These are phyloP conservation scores for Cotesia vestalis DNA, from an alignment of 1,140 invertebrate genomes.

Conservation along the genomic window DNA sequence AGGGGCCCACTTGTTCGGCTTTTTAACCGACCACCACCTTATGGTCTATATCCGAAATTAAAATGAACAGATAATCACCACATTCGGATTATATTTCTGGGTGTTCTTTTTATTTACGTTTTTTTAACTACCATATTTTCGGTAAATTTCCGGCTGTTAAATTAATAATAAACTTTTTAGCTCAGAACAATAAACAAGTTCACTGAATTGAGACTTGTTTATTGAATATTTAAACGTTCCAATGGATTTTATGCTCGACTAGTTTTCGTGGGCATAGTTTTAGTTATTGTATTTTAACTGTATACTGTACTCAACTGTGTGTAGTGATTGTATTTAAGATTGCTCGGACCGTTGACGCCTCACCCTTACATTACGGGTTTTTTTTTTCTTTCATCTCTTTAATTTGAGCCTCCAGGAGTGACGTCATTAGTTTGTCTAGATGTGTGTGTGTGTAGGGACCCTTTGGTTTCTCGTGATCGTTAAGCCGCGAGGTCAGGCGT, in stretches of 20 bases:
- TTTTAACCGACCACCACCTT: slow-evolving; percentile 45
- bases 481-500: slow-evolving; percentile 57
- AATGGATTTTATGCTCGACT: slow-evolving; percentile 21
- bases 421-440: neutral
- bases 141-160: too few species aligned
- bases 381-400: slow-evolving; percentile 16
- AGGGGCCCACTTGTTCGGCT: slow-evolving; percentile 38
- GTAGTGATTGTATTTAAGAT: slow-evolving; percentile 14
- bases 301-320: neutral
- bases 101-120: neutral
- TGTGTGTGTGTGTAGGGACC: neutral
- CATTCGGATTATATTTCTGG: slow-evolving; percentile 2
- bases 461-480: slow-evolving; percentile 43
- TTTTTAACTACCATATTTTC: too few species aligned
- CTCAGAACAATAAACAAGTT: slow-evolving; percentile 15
- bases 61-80: slow-evolving; percentile 7
- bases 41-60: slow-evolving; percentile 6
- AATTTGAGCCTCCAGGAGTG: neutral
- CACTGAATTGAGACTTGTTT: slow-evolving; percentile 11
- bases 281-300: neutral
- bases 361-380: slow-evolving; percentile 18
- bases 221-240: slow-evolving; percentile 16
- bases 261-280: neutral
- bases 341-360: slow-evolving; percentile 29
- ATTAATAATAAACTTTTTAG: neutral